phyloP scores from a whole-genome alignment of 2,797 vertebrate species.

The Centroberyx gerrardi region DNA sequence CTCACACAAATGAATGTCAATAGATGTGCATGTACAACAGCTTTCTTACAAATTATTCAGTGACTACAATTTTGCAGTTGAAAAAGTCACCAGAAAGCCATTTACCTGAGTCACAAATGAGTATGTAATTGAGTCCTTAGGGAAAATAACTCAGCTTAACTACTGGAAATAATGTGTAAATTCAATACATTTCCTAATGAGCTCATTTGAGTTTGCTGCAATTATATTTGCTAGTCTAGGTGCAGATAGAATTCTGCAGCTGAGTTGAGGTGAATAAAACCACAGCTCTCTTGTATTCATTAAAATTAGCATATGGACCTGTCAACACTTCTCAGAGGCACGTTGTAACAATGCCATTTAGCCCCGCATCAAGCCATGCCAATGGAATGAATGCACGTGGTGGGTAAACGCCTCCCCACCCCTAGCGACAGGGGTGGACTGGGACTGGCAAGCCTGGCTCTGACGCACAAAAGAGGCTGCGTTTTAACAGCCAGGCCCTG shows the following conservation, averaged over 20 bases:
- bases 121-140: slow-evolving; percentile 97
- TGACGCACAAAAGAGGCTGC: slow-evolving; percentile 84
- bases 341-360: slow-evolving; percentile 99
- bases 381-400: slow-evolving; percentile 92
- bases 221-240: slow-evolving; percentile 94
- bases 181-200: slow-evolving; percentile 97
- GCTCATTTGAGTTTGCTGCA: slow-evolving; percentile 95
- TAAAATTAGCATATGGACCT: slow-evolving; percentile 99
- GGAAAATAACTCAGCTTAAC: slow-evolving; percentile 98
- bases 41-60: slow-evolving; percentile 85
- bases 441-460: slow-evolving; percentile 87
- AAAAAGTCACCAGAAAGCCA: slow-evolving; percentile 83
- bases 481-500: slow-evolving; percentile 85
- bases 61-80: slow-evolving; percentile 83
- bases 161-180: slow-evolving; percentile 98
- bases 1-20: slow-evolving; percentile 79
- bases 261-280: slow-evolving; percentile 89
- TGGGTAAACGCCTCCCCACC: slow-evolving; percentile 91
- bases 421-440: slow-evolving; percentile 85
- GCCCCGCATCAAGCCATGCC: slow-evolving; percentile 96
- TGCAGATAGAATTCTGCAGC: slow-evolving; percentile 94
- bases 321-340: slow-evolving; percentile 97
- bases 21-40: slow-evolving; percentile 81
- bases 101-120: slow-evolving; percentile 97
- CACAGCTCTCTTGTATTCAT: slow-evolving; percentile 93